Evolutionary conservation across 2,888 invertebrate species (phyloP), one percentile per base, ranked within the genome.

Genomic region (Chrysolina haemoptera): DNA sequence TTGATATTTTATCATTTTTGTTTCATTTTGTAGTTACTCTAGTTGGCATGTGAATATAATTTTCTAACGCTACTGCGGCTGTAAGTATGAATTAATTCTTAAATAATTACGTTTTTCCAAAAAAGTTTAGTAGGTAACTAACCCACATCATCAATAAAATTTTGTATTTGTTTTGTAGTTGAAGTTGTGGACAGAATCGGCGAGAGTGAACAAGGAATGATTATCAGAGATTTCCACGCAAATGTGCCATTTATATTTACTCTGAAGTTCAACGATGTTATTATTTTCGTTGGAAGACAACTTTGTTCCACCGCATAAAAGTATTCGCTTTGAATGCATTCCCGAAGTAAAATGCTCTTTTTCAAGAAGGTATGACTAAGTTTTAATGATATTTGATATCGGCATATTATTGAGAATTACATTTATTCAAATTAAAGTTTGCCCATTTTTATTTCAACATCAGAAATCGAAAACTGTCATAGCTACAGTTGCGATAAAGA

Each of bases 211-310:
- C 6, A 62, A 10, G 40, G 35, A 35, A 8, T 16, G 10, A 40
- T n/a, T 6, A 14, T 27, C 0, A 40, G 18, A 5, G 1, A 8
- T 22, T 59, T 59, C 59, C 14, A 27, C 62, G 62, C 22, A 11
- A 40, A 62, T 62, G 22, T 16, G 40, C 18, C 62, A 14, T 62
- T 62, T 62, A 16, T 40, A 62, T 62, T 74, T 67, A 76, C 63
- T 63, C 48, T 80, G 46, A 78, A 75, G 63, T 43, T 71, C 16
- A 18, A 50, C 12, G 73, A 71, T 9, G 68, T 74, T 18, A 68
- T 80, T 41, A 65, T 81, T 62, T 78, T 80, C 48, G 67, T 69
- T 48, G 80, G 80, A 43, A 72, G 18, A 72, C 43, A 48, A 16
- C 8, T 9, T 10, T 16, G 16, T n/a, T 48, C 8, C 16, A 48